Percentiles rank a stretch among this genome's conserved stretches.
Evolutionary conservation across 2,888 invertebrate species (phyloP).

Genomic region (Hyposoter dolosus): DNA sequence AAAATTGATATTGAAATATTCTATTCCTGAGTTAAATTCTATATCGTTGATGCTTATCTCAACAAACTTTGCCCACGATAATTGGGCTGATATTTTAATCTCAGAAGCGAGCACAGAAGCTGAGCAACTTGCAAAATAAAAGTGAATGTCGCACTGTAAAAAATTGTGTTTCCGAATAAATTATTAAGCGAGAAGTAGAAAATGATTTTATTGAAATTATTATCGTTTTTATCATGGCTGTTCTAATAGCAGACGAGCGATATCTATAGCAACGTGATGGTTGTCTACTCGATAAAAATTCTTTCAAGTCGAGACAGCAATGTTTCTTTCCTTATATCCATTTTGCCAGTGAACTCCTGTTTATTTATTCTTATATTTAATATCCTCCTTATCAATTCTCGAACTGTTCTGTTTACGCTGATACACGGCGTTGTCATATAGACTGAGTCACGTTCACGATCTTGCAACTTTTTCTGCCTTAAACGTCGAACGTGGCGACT

Average conservation of each 20-base stretch:
- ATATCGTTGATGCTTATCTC: conserved; percentile 36
- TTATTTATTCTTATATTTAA: conserved; percentile 74
- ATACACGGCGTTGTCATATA: conserved; percentile 63
- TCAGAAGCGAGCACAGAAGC: not conserved
- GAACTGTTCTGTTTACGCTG: conserved; percentile 58
- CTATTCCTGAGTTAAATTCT: conserved; percentile 5
- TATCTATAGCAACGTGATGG: not conserved
- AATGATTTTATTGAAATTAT: not conserved
- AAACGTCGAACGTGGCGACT: not conserved
- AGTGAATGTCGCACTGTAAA: not conserved
- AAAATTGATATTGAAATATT: conserved; percentile 20
- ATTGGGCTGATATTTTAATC: conserved; percentile 16
- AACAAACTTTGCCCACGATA: conserved; percentile 24
- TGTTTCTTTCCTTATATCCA: conserved; percentile 40
- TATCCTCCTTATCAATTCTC: conserved; percentile 72
- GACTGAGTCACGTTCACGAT: conserved; percentile 68
- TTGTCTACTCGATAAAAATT: conserved; percentile 61
- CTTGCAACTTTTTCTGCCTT: conserved; percentile 16
- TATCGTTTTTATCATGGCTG: conserved; percentile 15
- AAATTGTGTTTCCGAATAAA: not conserved
- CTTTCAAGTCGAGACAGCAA: conserved; percentile 45
- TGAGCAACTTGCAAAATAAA: not conserved
- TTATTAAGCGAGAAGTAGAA: not conserved
- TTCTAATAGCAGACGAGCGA: not conserved
- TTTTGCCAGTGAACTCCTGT: conserved; percentile 66